Percentiles rank a stretch among this genome's conserved stretches.
Conservation (phyloP, 2,888 invertebrate genomes). For the Drosophila diplacantha region DNA sequence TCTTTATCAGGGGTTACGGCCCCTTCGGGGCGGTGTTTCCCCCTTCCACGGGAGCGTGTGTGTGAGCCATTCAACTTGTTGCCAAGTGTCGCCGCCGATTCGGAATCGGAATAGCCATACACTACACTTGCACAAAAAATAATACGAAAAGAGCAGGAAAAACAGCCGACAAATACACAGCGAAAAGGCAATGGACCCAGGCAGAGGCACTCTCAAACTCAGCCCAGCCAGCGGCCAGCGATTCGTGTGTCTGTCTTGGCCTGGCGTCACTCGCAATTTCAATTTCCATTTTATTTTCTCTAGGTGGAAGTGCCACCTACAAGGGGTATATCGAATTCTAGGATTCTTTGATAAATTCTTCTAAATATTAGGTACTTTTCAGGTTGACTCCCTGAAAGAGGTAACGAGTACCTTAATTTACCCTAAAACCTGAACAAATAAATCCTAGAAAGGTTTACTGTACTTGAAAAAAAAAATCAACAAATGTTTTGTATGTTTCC, state of each 20-base stretch:
- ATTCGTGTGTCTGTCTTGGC: conserved; percentile 30
- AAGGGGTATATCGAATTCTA: neutral
- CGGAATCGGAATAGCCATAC: conserved; percentile 19
- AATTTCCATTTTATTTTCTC: conserved; percentile 39
- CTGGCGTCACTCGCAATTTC: conserved; percentile 52
- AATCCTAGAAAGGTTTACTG: neutral
- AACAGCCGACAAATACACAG: conserved; percentile 18
- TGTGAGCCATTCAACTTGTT: conserved; percentile 59
- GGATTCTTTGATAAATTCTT: neutral
- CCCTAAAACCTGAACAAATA: neutral
- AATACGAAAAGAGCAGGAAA: conserved; percentile 27
- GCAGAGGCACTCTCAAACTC: conserved; percentile 1
- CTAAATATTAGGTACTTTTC: no score
- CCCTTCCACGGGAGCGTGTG: neutral
- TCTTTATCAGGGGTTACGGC: conserved; percentile 31
- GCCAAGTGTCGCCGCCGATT: conserved; percentile 52
- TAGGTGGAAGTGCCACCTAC: neutral
- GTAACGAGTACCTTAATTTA: neutral
- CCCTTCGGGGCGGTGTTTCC: conserved; percentile 37
- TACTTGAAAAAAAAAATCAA: neutral
- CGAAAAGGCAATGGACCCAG: conserved; percentile 50
- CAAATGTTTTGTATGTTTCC: neutral
- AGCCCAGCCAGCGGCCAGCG: neutral
- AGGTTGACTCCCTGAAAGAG: neutral
- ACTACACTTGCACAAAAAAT: conserved; percentile 6